Conservation (phyloP, 2,113 vertebrate species). For the Nicator chloris region DNA sequence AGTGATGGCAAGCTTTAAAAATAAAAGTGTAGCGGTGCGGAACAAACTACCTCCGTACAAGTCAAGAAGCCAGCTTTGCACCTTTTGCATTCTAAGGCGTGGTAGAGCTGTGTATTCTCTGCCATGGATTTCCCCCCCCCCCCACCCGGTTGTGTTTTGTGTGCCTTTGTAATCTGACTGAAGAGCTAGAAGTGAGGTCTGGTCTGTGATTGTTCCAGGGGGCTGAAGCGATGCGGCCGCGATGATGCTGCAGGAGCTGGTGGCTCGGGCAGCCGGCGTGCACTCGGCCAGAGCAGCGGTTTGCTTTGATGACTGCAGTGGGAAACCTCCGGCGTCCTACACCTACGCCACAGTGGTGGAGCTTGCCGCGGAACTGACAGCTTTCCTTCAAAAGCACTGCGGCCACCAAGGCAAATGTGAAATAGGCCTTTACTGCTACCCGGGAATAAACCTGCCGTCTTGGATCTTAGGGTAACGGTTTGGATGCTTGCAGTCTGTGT, state of each 20-base stretch:
- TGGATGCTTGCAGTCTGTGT: background rate
- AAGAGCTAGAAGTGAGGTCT: background rate
- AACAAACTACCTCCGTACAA: background rate
- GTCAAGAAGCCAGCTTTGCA: background rate
- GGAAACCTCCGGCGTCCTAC: background rate
- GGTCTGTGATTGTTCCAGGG: background rate
- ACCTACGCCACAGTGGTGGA: conserved; percentile 69
- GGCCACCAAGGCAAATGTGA: background rate
- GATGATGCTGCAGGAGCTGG: conserved; percentile 80
- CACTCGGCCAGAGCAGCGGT: conserved; percentile 74
- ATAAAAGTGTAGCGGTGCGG: background rate
- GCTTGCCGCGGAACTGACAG: conserved; percentile 69
- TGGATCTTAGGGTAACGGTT: conserved; percentile 89
- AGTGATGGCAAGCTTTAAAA: background rate
- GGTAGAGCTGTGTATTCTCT: background rate
- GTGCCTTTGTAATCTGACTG: fast-evolving
- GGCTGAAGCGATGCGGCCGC: background rate
- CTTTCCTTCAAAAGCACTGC: conserved; percentile 65
- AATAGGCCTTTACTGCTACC: conserved; percentile 84
- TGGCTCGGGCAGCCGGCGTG: conserved; percentile 65
- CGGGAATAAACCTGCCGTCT: conserved; percentile 81
- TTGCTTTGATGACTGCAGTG: conserved; percentile 70
- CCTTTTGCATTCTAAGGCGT: fast-evolving
- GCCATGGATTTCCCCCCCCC: fast-evolving
- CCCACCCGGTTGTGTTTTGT: background rate